Evolutionary conservation across 2,113 vertebrate genomes (phyloP).

Genomic region (Eurystomus gularis): DNA sequence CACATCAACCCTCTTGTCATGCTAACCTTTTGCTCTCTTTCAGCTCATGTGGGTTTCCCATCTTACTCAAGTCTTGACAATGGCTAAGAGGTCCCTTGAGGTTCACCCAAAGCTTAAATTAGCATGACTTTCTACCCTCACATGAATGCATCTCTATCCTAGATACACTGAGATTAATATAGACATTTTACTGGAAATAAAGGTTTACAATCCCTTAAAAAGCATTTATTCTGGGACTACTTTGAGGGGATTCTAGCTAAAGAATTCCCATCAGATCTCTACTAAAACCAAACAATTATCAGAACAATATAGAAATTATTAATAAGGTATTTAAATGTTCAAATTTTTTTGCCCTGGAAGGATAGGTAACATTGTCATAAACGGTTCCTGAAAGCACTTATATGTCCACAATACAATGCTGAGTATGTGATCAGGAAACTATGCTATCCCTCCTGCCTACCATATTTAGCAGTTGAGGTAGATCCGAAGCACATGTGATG

Average conservation of each 20-base stretch:
- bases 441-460: not conserved
- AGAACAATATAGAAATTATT: not conserved
- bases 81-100: too few species aligned
- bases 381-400: not conserved
- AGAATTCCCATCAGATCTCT: not conserved
- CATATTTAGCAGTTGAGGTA: not conserved
- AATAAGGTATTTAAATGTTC: not conserved
- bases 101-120: too few species aligned
- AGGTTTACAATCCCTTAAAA: rapidly evolving
- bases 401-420: not conserved
- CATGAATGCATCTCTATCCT: too few species aligned
- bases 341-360: not conserved
- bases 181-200: not conserved
- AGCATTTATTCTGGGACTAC: not conserved
- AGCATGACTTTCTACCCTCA: too few species aligned
- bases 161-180: too few species aligned
- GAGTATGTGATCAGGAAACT: not conserved
- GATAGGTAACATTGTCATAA: not conserved
- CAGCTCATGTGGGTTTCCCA: too few species aligned
- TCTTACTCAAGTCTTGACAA: too few species aligned
- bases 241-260: not conserved
- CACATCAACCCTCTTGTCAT: too few species aligned
- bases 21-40: too few species aligned
- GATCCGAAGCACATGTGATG: not conserved
- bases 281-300: not conserved